Evolutionary conservation across 2,113 vertebrate genomes (phyloP), one percentile per base, ranked within the genome.

Genomic region (Campylomormyrus numenius): DNA sequence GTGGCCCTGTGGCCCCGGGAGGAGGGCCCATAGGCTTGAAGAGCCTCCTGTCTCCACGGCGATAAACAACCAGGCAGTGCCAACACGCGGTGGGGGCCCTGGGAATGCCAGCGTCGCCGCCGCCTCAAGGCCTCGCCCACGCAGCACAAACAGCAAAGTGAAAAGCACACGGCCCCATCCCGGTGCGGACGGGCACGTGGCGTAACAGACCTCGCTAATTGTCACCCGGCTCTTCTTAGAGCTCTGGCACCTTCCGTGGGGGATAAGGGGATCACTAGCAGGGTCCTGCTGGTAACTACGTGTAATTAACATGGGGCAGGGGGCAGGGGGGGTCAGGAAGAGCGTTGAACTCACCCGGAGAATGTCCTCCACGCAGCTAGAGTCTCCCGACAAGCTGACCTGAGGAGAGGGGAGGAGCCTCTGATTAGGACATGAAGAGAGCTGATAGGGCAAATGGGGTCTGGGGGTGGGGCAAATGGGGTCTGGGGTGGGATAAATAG

Each of bases 341-440:
- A 89, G 90, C 92, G 92, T 91, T 89, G 92, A 92, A 97, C 98
- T 96, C 94, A 99, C 98, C 96, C 97, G 95, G 89, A 99, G 93
- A 95, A 99, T 99, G 96, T 99, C 98, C 93, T 99, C 98, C 91
- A 99, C 98, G 93, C 98, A 98, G 95, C 95, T 98, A 95, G 98
- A 97, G 92, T 99, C 98, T 92, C 95, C 98, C 91, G 98, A 95
- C 93, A 99, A 97, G 92, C 95, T 96, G 95, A 97, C 97, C 98
- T 99, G 95, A 58, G 94, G 93, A 93, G 94, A 94, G 92, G 94
- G 90, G 88, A 92, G 91, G 90, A 85, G 74, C 53, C 27, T 62
- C 27, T 90, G 39, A 52, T 90, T 66, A 90, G 86, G 42, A 49
- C 15, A 45, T 31, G n/a, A 10, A 83, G 35, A 53, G 21, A 83